Evolutionary conservation across 1,140 invertebrate genomes (phyloP), one percentile per base, ranked within the genome.

Genomic region (Tetramorium alpestre): DNA sequence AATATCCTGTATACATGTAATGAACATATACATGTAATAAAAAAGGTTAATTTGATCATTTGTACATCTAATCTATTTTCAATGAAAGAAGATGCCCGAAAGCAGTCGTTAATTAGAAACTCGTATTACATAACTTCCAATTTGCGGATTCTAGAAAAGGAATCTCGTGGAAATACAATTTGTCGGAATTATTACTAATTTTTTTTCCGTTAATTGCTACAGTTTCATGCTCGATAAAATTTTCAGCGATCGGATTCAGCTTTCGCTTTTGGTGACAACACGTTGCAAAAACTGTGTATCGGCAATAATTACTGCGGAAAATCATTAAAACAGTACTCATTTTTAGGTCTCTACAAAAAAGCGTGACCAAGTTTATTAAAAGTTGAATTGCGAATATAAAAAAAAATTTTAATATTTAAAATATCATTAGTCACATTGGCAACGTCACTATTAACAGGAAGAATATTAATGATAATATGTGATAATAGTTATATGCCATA

Each of bases 191-290:
- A 87, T 69, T 56, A 51, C 47, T 44, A n/a, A 44, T 44, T 56
- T 41, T 44, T 41, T 4, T 25, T 65, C 18, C 22, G 38, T 58
- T 10, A 72, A 10, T 25, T 11, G 49, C 28, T 11, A 67, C 54
- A 28, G 65, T 81, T 88, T 86, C 76, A 86, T 62, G 88, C 49
- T 86, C 69, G 84, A 76, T 82, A 88, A 86, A 89, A 89, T 82
- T 89, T 86, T 86, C 69, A 56, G 38, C 16, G 54, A 78, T 72
- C 28, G 38, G 11, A 72, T 56, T 81, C 69, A 33, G 77, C 87
- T 88, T 86, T 86, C 60, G 87, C 56, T 67, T 47, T 11, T 25
- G 72, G 41, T 7, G 33, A 78, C 18, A 72, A 25, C 51, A 56
- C 2, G 18, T 44, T 22, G 65, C 38, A 44, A 82, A 82, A 72